Base-by-base conservation (phyloP, 2,113 vertebrate genomes). In the zebrafish (Danio rerio) region DNA sequence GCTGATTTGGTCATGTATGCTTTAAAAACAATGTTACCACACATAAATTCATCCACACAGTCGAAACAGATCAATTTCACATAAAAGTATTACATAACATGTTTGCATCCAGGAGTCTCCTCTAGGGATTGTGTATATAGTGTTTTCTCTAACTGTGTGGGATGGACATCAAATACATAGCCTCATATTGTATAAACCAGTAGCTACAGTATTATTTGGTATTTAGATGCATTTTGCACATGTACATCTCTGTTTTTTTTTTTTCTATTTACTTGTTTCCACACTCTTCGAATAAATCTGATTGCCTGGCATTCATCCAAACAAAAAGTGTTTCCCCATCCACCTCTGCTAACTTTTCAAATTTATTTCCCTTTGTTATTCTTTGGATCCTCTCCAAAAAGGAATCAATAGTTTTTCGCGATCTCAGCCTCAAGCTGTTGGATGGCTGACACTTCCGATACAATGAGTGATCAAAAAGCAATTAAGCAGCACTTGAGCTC, bases 381-480 rank as follows among this genome's bases (percentile, higher is more conserved):
- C 11, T 31, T 9, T 81, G 73, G 79, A 20, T 76, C 18, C 55
- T 42, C 61, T 82, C 76, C 87, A 83, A 50, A 20, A 50, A 66
- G 20, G 15, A 43, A 87, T 81, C 81, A 18, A 84, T 88, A 58
- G 9, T 8, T 43, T 82, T 79, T 86, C 52, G 53, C 61, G 20
- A 42, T 59, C 78, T 76, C 53, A 85, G 75, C 20, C 9, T 75
- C 11, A 47, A 56, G 49, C 7, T 52, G 31, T 78, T 53, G 45
- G 20, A 55, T 50, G 53, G 68, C 82, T 80, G 81, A 76, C 55
- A 53, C 16, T 49, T 50, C 45, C 45, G 31, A 74, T 58, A 58
- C 49, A 78, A 42, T 73, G 8, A 71, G 76, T 86, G 79, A 87
- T 82, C 78, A 85, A 65, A 88, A 87, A 87, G 68, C 63, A 61